phyloP scores from a whole-genome alignment of 2,888 invertebrate species.

The Platycheirus albimanus region DNA sequence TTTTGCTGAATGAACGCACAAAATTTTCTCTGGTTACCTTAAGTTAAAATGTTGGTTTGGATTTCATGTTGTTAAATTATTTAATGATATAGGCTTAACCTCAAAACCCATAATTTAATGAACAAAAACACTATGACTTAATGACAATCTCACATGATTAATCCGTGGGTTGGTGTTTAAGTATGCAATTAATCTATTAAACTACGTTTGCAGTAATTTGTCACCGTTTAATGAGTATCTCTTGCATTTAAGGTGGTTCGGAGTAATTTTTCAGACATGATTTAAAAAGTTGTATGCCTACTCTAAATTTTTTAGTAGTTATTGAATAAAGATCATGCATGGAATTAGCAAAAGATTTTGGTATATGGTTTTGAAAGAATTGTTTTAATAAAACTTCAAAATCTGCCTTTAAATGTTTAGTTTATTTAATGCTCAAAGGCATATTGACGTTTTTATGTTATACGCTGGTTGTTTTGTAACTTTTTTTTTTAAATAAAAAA shows the following conservation, averaged over 20 bases:
- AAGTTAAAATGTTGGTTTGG: background rate
- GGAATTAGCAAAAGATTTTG: too few relatives aligned
- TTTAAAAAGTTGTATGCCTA: background rate
- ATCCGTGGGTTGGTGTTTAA: conserved; percentile 12
- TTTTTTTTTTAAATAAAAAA: too few relatives aligned
- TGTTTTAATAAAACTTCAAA: too few relatives aligned
- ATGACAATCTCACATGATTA: conserved; percentile 3
- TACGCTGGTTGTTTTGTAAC: too few relatives aligned
- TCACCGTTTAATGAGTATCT: conserved; percentile 23
- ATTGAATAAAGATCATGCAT: too few relatives aligned
- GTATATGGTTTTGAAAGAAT: too few relatives aligned
- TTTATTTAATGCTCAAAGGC: too few relatives aligned
- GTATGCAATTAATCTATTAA: conserved; percentile 32
- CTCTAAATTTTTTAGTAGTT: too few relatives aligned
- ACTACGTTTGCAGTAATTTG: conserved; percentile 10
- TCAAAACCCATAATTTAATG: conserved; percentile 20
- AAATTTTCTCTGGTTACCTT: conserved; percentile 7
- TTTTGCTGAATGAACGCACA: too few relatives aligned
- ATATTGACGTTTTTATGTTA: too few relatives aligned
- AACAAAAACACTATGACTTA: background rate
- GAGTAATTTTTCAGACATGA: conserved; percentile 9
- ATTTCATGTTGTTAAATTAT: background rate
- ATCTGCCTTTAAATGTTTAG: too few relatives aligned
- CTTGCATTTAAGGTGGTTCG: background rate
- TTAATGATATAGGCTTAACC: conserved; percentile 23